Percentiles rank a stretch among this genome's conserved stretches.
phyloP scores from a whole-genome alignment of 1,140 invertebrate genomes.

The Drosophila oshimai region DNA sequence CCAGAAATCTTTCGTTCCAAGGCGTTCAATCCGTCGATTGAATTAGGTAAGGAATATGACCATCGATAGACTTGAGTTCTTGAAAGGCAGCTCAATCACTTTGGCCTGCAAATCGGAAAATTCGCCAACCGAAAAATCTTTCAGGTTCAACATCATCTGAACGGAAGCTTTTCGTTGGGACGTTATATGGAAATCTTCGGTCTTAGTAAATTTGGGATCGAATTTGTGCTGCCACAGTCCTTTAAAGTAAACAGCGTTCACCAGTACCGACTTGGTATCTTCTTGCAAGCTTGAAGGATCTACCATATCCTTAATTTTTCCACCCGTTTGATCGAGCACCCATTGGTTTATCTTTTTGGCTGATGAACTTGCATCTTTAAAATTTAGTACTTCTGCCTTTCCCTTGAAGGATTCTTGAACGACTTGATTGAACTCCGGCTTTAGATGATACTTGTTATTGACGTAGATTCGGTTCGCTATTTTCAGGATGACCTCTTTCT shows the following conservation, averaged over 20 bases:
- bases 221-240: conserved; percentile 58
- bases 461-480: conserved; percentile 71
- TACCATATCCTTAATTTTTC: conserved; percentile 85
- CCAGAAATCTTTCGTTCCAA: no score
- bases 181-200: conserved; percentile 40
- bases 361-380: no score
- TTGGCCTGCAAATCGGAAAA: conserved; percentile 48
- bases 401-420: no score
- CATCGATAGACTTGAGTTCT: conserved; percentile 84
- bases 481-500: conserved; percentile 39
- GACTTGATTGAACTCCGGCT: no score
- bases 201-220: background rate
- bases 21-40: conserved; percentile 81
- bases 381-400: no score
- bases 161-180: conserved; percentile 70
- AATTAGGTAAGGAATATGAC: conserved; percentile 84
- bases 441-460: conserved; percentile 30
- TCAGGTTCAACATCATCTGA: conserved; percentile 84
- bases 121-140: conserved; percentile 43
- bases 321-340: conserved; percentile 84
- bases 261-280: conserved; percentile 56
- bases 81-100: conserved; percentile 51
- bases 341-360: no score
- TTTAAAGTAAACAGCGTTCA: conserved; percentile 87
- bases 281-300: no score